Conservation (phyloP, 2,888 invertebrate genomes). For the Liposcelis brunnea region DNA sequence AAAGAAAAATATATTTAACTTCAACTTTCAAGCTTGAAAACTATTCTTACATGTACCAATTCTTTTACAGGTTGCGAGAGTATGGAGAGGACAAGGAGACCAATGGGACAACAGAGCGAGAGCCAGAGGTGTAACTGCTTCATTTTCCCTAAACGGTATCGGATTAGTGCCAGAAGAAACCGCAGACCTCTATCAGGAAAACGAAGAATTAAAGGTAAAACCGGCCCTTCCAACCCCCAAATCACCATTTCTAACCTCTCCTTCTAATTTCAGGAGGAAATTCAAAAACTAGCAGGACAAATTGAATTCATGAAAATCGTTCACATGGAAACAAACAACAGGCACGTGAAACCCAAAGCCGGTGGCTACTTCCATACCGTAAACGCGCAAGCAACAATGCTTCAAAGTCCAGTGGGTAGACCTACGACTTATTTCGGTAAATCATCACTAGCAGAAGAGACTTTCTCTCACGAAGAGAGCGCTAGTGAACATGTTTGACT, state of each 20-base stretch:
- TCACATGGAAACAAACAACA: conserved; percentile 83
- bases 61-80: conserved; percentile 65
- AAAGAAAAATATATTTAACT: too few relatives aligned
- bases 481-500: conserved; percentile 25
- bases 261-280: conserved; percentile 50
- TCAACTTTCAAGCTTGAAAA: too few relatives aligned
- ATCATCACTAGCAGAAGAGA: background rate
- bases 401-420: conserved; percentile 14
- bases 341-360: conserved; percentile 67
- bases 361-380: conserved; percentile 56
- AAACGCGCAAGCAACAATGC: conserved; percentile 14
- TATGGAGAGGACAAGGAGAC: conserved; percentile 70
- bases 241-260: background rate
- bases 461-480: conserved; percentile 12
- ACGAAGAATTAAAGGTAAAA: conserved; percentile 70
- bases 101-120: conserved; percentile 77
- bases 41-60: too few relatives aligned
- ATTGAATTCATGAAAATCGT: conserved; percentile 90
- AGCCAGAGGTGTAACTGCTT: conserved; percentile 67
- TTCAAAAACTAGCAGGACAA: conserved; percentile 77
- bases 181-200: conserved; percentile 74
- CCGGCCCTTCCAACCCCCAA: background rate
- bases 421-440: conserved; percentile 7
- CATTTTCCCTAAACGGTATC: conserved; percentile 72
- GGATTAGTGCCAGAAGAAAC: conserved; percentile 71